These are phyloP conservation scores for Coremacera marginata DNA, from an alignment of 2,888 invertebrate species.

Conservation along the genomic window DNA sequence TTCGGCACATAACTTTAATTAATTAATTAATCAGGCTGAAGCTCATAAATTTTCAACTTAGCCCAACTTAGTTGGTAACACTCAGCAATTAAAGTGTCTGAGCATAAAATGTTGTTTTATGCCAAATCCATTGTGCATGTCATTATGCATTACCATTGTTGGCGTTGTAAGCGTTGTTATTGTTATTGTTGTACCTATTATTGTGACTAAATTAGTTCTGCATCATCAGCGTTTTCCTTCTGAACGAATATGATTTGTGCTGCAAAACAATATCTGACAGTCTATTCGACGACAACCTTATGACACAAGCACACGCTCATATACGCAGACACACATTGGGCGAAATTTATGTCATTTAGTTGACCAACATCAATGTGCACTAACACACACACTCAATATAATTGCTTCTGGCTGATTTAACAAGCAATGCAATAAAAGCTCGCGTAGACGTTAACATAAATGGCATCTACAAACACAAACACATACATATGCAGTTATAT, in stretches of 20 bases:
- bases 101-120: no score
- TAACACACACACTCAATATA: not conserved
- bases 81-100: no score
- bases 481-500: no score
- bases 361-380: not conserved
- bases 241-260: slow-evolving; percentile 20
- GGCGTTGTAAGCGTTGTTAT: not conserved
- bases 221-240: slow-evolving; percentile 29
- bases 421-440: slow-evolving; percentile 19
- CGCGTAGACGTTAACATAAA: not conserved
- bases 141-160: not conserved
- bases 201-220: slow-evolving; percentile 31
- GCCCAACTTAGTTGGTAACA: no score
- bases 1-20: no score
- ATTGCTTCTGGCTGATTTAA: slow-evolving; percentile 16
- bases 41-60: no score
- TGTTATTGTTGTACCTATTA: slow-evolving; percentile 14
- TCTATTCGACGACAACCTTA: not conserved
- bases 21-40: no score
- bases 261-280: slow-evolving; percentile 2
- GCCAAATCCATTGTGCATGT: not conserved
- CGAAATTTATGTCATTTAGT: not conserved
- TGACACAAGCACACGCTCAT: not conserved
- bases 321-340: not conserved
- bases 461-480: not conserved